Percentiles rank a stretch among this genome's conserved stretches.
These are phyloP conservation scores for Ianthella basta DNA, from an alignment of 37 sponge, comb jelly and placozoan species.

Conservation along the genomic window DNA sequence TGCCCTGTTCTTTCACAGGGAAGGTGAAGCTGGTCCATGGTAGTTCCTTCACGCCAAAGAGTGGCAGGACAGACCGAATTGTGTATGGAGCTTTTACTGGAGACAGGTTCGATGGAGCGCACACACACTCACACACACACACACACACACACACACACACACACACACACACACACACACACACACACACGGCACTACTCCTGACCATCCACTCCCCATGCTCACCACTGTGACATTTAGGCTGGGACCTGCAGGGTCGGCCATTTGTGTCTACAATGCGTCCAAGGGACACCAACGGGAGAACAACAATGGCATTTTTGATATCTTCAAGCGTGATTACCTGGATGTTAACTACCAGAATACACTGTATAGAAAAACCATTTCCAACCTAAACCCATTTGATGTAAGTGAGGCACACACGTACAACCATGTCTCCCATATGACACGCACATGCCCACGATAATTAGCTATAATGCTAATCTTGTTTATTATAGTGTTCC, in stretches of 20 bases:
- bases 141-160: no score
- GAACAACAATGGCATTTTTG: conserved; percentile 31
- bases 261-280: conserved; percentile 31
- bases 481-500: neutral
- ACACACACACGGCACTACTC: no score
- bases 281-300: neutral
- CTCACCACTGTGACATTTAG: no score
- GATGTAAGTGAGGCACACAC: neutral
- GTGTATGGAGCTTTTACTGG: conserved; percentile 34
- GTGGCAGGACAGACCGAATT: neutral
- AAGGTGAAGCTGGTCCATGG: conserved; percentile 21
- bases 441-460: no score
- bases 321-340: conserved; percentile 29
- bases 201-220: no score
- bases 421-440: no score
- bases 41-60: conserved; percentile 3
- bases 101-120: neutral
- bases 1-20: neutral
- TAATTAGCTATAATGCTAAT: no score
- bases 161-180: no score
- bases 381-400: conserved; percentile 7
- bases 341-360: neutral
- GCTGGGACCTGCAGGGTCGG: conserved; percentile 23
- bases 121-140: no score
- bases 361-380: neutral